Evolutionary conservation across 2,797 vertebrate genomes (phyloP).

Genomic region (Gorsachius magnificus): DNA sequence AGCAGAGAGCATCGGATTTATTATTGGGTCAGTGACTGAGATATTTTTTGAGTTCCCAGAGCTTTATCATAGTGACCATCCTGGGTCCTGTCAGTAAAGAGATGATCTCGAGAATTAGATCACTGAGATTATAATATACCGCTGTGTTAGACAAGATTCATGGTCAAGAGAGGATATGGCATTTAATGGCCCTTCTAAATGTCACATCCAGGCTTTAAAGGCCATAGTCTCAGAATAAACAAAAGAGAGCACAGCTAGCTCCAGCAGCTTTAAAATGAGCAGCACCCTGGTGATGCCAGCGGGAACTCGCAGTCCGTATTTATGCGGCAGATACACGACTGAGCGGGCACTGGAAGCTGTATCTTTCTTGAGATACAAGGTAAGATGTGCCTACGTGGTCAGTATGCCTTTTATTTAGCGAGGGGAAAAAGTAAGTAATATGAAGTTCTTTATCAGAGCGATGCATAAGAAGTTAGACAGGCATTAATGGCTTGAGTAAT

Average conservation of each 20-base stretch:
- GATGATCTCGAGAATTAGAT: constrained; percentile 38
- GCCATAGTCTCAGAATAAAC: not conserved
- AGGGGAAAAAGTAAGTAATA: not conserved
- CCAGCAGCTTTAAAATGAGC: not conserved
- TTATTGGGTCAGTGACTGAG: not conserved
- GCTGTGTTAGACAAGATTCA: constrained; percentile 8
- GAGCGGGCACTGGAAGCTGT: not conserved
- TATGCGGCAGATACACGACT: not conserved
- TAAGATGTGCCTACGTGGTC: not conserved
- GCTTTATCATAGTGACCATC: not conserved
- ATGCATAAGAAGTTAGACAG: not conserved
- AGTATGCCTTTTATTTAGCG: not conserved
- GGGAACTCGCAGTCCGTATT: not conserved
- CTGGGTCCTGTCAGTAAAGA: constrained; percentile 2
- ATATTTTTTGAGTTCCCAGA: not conserved
- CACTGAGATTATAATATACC: constrained; percentile 28
- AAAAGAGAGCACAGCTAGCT: not conserved
- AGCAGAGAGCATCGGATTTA: not conserved
- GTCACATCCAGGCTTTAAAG: constrained; percentile 8
- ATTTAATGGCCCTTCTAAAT: constrained; percentile 34
- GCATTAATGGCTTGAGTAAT: not conserved
- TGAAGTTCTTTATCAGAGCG: not conserved
- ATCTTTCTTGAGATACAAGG: not conserved
- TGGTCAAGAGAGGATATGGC: not conserved
- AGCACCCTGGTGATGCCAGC: not conserved